Base-by-base conservation (phyloP, 2,888 invertebrate genomes). In the Lasioglossum vierecki region DNA sequence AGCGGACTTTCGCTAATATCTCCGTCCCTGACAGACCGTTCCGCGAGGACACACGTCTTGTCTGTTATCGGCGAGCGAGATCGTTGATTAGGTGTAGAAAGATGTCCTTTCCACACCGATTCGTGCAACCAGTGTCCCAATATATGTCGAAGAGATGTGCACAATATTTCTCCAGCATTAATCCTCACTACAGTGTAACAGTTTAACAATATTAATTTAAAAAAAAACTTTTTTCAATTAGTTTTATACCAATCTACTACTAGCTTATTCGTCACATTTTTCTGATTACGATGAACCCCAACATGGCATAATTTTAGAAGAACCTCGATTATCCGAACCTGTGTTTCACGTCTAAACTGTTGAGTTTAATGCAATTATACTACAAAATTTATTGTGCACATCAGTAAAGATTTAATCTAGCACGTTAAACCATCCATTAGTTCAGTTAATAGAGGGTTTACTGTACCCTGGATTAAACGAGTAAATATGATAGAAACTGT, bases 31-130 rank as follows among this genome's bases (percentile, higher is more conserved):
- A 15, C 26, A n/a, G 49, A 39, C 44, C 13, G 26, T 75, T 74
- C 30, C 30, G 30, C 53, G 53, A 53, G n/a, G n/a, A n/a, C 53
- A n/a, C 53, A n/a, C 53, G 53, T 70, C 77, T 13, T 49, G 15
- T 39, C 39, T 30, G 49, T 53, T 83, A 83, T 83, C 84, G 71
- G 71, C 41, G 41, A n/a, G 53, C 2, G 13, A 77, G 84, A 83
- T 84, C 84, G 35, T 53, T n/a, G 53, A 53, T 53, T 53, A 53
- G 53, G 53, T 53, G 53, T 53, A 9, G 53, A 53, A 53, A n/a
- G 53, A 53, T 9, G 53, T 22, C 2, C 53, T 53, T 53, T 53
- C 22, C 53, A n/a, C n/a, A 9, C n/a, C 53, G n/a, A n/a, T 53
- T 53, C 22, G 9, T n/a, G 53, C 53, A 3, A 53, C 22, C 53